Conservation (phyloP, 2,888 invertebrate species). For the Argynnis bischoffii region DNA sequence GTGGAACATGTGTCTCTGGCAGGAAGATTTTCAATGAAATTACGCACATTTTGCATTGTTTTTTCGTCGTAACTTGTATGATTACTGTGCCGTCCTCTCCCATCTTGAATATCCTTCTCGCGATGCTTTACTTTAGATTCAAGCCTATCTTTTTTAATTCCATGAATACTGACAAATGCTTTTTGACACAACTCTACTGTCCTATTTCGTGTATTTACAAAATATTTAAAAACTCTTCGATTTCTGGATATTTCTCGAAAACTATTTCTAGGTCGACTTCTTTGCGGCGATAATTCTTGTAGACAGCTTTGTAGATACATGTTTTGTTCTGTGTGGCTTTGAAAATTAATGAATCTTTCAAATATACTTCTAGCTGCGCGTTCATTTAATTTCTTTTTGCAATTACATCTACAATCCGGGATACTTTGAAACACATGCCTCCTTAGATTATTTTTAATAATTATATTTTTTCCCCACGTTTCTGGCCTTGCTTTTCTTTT, state of each 20-base stretch:
- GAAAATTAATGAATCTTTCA: slow-evolving; percentile 5
- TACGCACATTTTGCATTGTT: not conserved
- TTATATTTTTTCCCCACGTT: slow-evolving; percentile 7
- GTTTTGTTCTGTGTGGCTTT: slow-evolving; percentile 19
- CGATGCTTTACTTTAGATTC: not conserved
- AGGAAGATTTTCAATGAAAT: not conserved
- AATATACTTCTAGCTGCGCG: not conserved
- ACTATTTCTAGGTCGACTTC: not conserved
- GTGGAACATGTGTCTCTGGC: not conserved
- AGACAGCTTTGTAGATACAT: slow-evolving; percentile 13
- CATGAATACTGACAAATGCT: slow-evolving; percentile 7
- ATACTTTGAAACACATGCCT: slow-evolving; percentile 5
- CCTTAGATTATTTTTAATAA: slow-evolving; percentile 6
- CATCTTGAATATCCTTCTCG: slow-evolving; percentile 2
- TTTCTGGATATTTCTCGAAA: not conserved
- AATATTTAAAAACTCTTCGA: slow-evolving; percentile 9
- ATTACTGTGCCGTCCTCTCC: not conserved
- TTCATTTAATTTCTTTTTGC: slow-evolving; percentile 13
- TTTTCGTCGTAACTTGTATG: not conserved
- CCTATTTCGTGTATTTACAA: not conserved
- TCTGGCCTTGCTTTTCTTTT: slow-evolving; percentile 2
- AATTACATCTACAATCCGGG: slow-evolving; percentile 8
- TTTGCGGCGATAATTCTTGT: slow-evolving; percentile 1
- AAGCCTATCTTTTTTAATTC: slow-evolving; percentile 1
- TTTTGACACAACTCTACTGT: slow-evolving; percentile 11